phyloP scores from a whole-genome alignment of 2,797 vertebrate species.

The Lepus townsendii region DNA sequence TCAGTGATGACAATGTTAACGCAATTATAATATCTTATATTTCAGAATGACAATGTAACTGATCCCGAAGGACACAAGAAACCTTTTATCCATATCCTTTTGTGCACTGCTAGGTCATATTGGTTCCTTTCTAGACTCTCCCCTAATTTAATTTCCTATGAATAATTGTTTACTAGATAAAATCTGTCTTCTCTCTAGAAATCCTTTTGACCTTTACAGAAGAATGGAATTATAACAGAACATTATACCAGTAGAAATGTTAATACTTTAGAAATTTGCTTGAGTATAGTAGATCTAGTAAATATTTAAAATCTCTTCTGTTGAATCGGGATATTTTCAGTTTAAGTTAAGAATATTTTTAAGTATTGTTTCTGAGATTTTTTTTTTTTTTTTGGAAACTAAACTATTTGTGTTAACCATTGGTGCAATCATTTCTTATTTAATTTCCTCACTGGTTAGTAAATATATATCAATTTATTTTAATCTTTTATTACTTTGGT shows the following conservation, averaged over 20 bases:
- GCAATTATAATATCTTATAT: constrained; percentile 70
- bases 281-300: neutral
- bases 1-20: constrained; percentile 54
- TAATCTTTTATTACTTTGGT: constrained; percentile 22
- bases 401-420: constrained; percentile 25
- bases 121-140: constrained; percentile 52
- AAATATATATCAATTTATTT: constrained; percentile 24
- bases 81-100: constrained; percentile 52
- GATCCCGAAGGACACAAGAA: constrained; percentile 57
- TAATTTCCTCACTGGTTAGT: neutral
- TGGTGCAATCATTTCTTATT: neutral
- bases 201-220: constrained; percentile 74
- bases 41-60: constrained; percentile 61
- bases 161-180: constrained; percentile 78
- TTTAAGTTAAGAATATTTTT: constrained; percentile 20
- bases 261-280: constrained; percentile 67
- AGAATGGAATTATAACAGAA: constrained; percentile 26
- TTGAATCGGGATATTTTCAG: constrained; percentile 21
- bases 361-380: neutral
- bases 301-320: constrained; percentile 46
- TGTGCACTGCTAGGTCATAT: constrained; percentile 52
- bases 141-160: constrained; percentile 77
- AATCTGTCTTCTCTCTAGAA: constrained; percentile 57
- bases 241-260: constrained; percentile 57
- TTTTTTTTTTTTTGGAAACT: neutral